Conservation (phyloP, 2,797 vertebrate genomes). For the Gephyroberyx darwinii region DNA sequence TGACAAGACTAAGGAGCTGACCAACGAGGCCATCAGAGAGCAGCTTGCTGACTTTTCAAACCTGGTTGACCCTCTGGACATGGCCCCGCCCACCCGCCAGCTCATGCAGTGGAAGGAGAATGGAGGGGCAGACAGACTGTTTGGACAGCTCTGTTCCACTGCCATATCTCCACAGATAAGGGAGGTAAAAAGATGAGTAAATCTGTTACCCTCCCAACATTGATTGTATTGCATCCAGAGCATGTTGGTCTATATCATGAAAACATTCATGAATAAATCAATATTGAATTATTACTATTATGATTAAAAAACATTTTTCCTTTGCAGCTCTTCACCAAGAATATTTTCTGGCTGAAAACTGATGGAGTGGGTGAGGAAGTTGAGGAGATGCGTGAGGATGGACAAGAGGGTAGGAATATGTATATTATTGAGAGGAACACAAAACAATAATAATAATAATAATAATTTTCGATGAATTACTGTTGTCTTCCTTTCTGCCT, state of each 20-base stretch:
- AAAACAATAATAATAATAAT: too few relatives aligned
- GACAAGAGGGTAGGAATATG: conserved; percentile 57
- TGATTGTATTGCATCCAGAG: too few relatives aligned
- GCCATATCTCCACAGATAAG: conserved; percentile 62
- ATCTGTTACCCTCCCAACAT: background rate
- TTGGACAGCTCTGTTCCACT: conserved; percentile 65
- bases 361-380: conserved; percentile 31
- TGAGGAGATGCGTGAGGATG: conserved; percentile 61
- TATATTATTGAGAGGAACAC: background rate
- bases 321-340: conserved; percentile 66
- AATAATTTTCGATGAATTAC: background rate
- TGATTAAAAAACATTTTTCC: background rate
- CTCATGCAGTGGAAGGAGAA: conserved; percentile 81
- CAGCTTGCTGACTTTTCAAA: conserved; percentile 77
- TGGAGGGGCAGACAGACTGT: conserved; percentile 71
- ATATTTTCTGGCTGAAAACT: conserved; percentile 42
- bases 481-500: background rate
- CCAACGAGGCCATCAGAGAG: conserved; percentile 66
- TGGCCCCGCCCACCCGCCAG: conserved; percentile 78
- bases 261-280: background rate
- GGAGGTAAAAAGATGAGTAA: conserved; percentile 65
- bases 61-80: conserved; percentile 66
- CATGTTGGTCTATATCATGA: background rate
- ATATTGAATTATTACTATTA: background rate
- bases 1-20: conserved; percentile 77